Conservation (phyloP, 2,888 invertebrate genomes). For the Aporophyla lueneburgensis region DNA sequence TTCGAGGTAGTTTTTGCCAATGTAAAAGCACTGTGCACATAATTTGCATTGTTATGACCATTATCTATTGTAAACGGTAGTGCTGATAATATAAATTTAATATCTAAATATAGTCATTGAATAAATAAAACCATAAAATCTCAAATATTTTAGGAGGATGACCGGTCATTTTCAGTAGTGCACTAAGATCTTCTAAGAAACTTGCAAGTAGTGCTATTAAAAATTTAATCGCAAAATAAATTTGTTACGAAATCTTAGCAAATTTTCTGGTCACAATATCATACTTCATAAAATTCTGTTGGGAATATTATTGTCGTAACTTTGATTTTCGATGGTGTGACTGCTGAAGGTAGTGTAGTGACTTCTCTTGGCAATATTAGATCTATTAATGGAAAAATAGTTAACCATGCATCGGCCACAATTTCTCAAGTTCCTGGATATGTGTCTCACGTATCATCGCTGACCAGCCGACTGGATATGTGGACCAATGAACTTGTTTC, state of each 20-base stretch:
- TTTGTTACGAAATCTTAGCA: slow-evolving; percentile 25
- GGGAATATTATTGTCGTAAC: neutral
- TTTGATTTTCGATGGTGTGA: neutral
- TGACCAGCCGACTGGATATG: slow-evolving; percentile 87
- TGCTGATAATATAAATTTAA: slow-evolving; percentile 13
- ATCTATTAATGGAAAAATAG: slow-evolving; percentile 53
- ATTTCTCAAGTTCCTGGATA: slow-evolving; percentile 86
- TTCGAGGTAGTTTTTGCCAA: slow-evolving; percentile 9
- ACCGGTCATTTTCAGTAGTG: neutral
- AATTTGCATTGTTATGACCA: slow-evolving; percentile 48
- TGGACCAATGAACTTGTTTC: slow-evolving; percentile 89
- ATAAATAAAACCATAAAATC: neutral
- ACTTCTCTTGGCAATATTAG: neutral
- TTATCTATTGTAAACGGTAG: slow-evolving; percentile 27
- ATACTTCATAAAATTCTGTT: neutral
- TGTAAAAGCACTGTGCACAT: slow-evolving; percentile 26
- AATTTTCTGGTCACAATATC: neutral
- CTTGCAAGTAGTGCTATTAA: neutral
- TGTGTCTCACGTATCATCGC: slow-evolving; percentile 85
- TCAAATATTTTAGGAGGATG: neutral
- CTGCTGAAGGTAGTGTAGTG: neutral
- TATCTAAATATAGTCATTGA: neutral
- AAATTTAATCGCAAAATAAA: slow-evolving; percentile 1
- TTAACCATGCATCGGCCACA: slow-evolving; percentile 70
- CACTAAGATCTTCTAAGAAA: slow-evolving; percentile 18